These are phyloP conservation scores for Habrosyne pyritoides DNA, from an alignment of 2,888 invertebrate genomes.

Conservation along the genomic window DNA sequence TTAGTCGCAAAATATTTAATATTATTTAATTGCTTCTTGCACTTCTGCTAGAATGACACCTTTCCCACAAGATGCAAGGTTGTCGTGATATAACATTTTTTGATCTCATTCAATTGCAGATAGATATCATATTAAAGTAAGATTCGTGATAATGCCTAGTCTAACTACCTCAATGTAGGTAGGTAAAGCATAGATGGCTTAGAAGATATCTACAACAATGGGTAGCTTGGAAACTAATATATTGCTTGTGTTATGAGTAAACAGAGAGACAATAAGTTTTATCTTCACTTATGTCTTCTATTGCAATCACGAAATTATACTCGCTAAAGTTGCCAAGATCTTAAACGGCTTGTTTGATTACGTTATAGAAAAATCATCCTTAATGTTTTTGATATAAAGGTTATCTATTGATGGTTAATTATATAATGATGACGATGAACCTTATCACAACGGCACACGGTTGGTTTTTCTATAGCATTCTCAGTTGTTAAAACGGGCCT, in stretches of 20 bases:
- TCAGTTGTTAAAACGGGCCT: no score
- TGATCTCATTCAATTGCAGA: conserved; percentile 2
- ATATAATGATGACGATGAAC: no score
- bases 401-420: no score
- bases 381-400: no score
- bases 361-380: no score
- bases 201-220: not conserved
- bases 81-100: conserved; percentile 3
- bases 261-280: not conserved
- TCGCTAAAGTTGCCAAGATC: no score
- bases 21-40: conserved; percentile 2
- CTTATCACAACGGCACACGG: no score
- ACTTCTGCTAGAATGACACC: conserved; percentile 7
- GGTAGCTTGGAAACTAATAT: not conserved
- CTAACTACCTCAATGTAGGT: not conserved
- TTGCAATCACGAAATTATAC: not conserved
- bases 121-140: not conserved
- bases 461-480: no score
- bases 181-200: not conserved
- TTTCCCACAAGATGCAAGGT: conserved; percentile 7
- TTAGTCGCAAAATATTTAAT: conserved; percentile 5
- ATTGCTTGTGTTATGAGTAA: not conserved
- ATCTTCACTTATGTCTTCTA: not conserved
- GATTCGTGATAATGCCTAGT: not conserved
- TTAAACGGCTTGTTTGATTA: no score